These are phyloP conservation scores for Oostethus manadensis DNA, from an alignment of 2,113 vertebrate species.

Conservation along the genomic window DNA sequence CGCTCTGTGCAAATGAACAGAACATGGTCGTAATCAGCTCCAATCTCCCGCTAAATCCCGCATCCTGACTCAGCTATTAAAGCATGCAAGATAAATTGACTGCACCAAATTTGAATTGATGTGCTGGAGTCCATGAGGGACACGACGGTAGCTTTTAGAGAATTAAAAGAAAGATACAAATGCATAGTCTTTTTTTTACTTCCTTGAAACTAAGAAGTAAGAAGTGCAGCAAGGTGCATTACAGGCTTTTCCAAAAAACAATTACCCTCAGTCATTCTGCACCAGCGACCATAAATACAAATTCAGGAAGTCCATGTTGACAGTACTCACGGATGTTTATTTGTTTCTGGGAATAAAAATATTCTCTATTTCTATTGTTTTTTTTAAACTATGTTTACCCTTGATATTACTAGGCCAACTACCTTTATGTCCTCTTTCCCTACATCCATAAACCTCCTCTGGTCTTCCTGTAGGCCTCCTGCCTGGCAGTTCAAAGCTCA, in stretches of 20 bases:
- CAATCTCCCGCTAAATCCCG: slow-evolving; percentile 54
- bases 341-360: too few relatives aligned
- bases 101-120: slow-evolving; percentile 52
- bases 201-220: background rate
- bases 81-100: slow-evolving; percentile 53
- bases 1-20: slow-evolving; percentile 63
- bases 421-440: too few relatives aligned
- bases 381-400: too few relatives aligned
- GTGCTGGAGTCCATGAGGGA: slow-evolving; percentile 34
- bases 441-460: too few relatives aligned
- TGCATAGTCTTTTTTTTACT: too few relatives aligned
- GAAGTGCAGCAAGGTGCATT: slow-evolving; percentile 31
- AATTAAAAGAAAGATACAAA: background rate
- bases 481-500: too few relatives aligned
- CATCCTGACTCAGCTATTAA: slow-evolving; percentile 59
- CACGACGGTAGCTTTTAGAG: background rate
- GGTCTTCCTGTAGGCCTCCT: too few relatives aligned
- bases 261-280: slow-evolving; percentile 47
- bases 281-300: background rate
- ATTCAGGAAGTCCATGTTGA: background rate
- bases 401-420: too few relatives aligned
- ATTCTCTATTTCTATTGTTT: too few relatives aligned
- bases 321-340: background rate
- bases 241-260: slow-evolving; percentile 57
- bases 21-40: slow-evolving; percentile 65